These are phyloP conservation scores for Cephonodes hylas DNA, from an alignment of 2,888 invertebrate genomes.

Conservation along the genomic window DNA sequence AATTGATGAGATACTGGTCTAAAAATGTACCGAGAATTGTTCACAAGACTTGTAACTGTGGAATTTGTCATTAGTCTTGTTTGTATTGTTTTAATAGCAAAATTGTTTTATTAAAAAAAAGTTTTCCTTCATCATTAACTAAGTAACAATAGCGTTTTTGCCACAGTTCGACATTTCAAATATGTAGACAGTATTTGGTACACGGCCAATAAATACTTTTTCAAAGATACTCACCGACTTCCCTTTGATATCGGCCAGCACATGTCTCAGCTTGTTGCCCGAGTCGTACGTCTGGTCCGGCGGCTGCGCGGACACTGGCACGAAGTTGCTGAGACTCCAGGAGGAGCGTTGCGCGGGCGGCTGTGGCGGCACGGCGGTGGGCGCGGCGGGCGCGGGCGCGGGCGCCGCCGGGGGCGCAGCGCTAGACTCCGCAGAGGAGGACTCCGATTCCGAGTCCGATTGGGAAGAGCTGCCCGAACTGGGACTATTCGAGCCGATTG, in stretches of 20 bases:
- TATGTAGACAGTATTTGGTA: background rate
- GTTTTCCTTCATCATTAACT: too few relatives aligned
- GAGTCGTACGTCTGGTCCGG: slow-evolving; percentile 74
- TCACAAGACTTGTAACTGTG: too few relatives aligned
- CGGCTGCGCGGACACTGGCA: slow-evolving; percentile 58
- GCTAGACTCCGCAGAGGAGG: slow-evolving; percentile 83
- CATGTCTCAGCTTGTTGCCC: slow-evolving; percentile 78
- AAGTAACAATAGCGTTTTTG: too few relatives aligned
- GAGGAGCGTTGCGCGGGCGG: slow-evolving; percentile 69
- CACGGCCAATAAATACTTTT: background rate
- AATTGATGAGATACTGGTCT: too few relatives aligned
- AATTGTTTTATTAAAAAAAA: too few relatives aligned
- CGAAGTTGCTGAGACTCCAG: slow-evolving; percentile 74
- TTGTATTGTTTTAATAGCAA: too few relatives aligned
- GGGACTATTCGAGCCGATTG: slow-evolving; percentile 71
- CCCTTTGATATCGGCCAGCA: slow-evolving; percentile 77
- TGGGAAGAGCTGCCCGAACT: slow-evolving; percentile 72
- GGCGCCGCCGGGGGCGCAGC: slow-evolving; percentile 81
- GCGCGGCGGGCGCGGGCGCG: slow-evolving; percentile 41
- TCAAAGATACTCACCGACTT: slow-evolving; percentile 57
- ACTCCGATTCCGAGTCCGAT: slow-evolving; percentile 60
- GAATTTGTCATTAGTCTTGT: too few relatives aligned
- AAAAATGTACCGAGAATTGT: too few relatives aligned
- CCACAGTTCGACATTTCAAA: background rate
- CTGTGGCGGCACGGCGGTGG: slow-evolving; percentile 41